Evolutionary conservation across 2,888 invertebrate genomes (phyloP), one percentile per base, ranked within the genome.

Genomic region (Eupithecia abbreviata): DNA sequence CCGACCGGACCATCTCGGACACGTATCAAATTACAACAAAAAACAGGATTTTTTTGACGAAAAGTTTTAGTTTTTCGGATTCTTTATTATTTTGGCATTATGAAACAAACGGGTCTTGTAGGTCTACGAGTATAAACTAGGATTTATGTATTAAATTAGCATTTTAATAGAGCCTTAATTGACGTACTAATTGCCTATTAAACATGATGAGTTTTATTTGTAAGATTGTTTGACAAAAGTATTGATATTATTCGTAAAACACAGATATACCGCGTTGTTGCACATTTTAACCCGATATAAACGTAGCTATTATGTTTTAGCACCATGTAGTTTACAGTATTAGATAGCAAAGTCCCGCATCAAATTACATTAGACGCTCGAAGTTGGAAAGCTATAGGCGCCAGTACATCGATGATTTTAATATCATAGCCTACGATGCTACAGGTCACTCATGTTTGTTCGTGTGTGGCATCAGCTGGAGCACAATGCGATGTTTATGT

Each of bases 321-420:
- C 82, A 82, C 85, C 83, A 84, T 87, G 85, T 84, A 83, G 85
- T 87, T 86, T 87, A 86, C 87, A 89, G 87, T 88, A 88, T 90
- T 89, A 84, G 86, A 90, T 88, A 86, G 84, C 90, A 89, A 90
- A 90, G 80, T 86, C 85, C 87, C 90, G 90, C 86, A 87, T 88
- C 90, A 87, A 89, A 90, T 90, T 87, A 89, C 89, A 90, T 90
- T 90, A 86, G 90, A 84, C 89, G 88, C 84, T 85, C 77, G 80
- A 80, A 55, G 79, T 68, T 82, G 77, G 78, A 83, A 82, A 80
- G 80, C 82, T 82, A 84, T 85, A 84, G 88, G 86, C 87, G 87
- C 83, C 81, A 79, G 81, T 71, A 75, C 80, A 74, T 71, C 77
- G 77, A 79, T 80, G 80, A 75, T 76, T 80, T 79, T 80, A 80